Conservation (phyloP, 2,797 vertebrate genomes). For the Morelia viridis region DNA sequence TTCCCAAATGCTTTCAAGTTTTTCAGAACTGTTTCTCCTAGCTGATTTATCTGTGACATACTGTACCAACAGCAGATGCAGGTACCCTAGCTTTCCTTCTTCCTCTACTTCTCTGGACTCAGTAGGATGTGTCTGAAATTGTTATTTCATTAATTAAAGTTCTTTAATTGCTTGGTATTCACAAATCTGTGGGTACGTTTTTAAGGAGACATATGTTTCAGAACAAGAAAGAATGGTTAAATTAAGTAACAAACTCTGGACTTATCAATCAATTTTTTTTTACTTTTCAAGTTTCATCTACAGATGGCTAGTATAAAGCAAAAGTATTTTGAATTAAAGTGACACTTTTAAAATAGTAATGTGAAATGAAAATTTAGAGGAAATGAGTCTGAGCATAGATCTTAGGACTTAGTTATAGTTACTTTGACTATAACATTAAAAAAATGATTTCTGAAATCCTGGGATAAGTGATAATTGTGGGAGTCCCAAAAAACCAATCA, state of each 20-base stretch:
- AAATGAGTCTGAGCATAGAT: neutral
- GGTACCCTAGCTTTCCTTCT: neutral
- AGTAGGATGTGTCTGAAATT: neutral
- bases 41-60: constrained; percentile 28
- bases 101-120: neutral
- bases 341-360: neutral
- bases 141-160: neutral
- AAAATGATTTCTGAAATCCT: neutral
- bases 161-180: neutral
- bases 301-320: neutral
- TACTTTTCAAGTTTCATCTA: neutral
- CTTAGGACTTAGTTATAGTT: neutral
- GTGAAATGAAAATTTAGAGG: neutral
- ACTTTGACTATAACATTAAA: neutral
- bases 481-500: neutral
- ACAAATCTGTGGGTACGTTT: neutral
- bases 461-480: neutral
- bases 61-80: constrained; percentile 5
- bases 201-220: neutral
- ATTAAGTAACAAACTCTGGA: neutral
- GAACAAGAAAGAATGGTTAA: neutral
- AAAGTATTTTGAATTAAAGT: neutral
- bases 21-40: constrained; percentile 15
- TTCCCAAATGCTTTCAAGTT: constrained; percentile 9
- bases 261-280: neutral